Base-by-base conservation (phyloP, 2,888 invertebrate species). In the Archips crataeganus region DNA sequence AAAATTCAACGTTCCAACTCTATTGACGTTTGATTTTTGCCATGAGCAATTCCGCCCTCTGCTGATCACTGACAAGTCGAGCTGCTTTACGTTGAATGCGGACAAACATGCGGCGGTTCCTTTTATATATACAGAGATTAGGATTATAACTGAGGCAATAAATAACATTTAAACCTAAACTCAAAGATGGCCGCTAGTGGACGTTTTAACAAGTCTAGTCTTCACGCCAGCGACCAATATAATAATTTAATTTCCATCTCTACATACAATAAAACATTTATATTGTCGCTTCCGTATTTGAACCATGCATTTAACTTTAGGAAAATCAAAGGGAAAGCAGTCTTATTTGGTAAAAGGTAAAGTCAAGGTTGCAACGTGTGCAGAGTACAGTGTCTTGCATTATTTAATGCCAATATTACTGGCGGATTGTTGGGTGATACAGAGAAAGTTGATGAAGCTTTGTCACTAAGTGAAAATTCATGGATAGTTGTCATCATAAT, bases 331-430 rank as follows among this genome's bases (percentile, higher is more conserved):
- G 39, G 15, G 60, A 64, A 73, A 60, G 8, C n/a, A 49, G 42
- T 5, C 51, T 23, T 49, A 64, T 11, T 0, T 8, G 9, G 2
- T 34, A 32, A 34, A n/a, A 39, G 5, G 8, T 39, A 60, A 0
- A 32, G 69, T 64, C 51, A 39, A 42, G 13, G 15, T 51, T 65
- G 2, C 0, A 59, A 45, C 64, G 49, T 6, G 10, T 11, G 49
- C 1, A 2, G 10, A n/a, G 59, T 59, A 66, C 34, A 66, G 49
- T 54, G 71, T 70, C 57, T 71, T 71, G 69, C 65, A 75, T 71
- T 77, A 76, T 76, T 77, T 76, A 75, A 75, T 73, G 71, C 59
- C 70, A 64, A 73, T 77, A 75, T 77, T 74, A 71, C 76, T 71
- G 75, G 75, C 67, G 70, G 69, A 75, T 69, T 69, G 74, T 75